Conservation (phyloP, 2,113 vertebrate species). For the Puffinus mauretanicus region DNA sequence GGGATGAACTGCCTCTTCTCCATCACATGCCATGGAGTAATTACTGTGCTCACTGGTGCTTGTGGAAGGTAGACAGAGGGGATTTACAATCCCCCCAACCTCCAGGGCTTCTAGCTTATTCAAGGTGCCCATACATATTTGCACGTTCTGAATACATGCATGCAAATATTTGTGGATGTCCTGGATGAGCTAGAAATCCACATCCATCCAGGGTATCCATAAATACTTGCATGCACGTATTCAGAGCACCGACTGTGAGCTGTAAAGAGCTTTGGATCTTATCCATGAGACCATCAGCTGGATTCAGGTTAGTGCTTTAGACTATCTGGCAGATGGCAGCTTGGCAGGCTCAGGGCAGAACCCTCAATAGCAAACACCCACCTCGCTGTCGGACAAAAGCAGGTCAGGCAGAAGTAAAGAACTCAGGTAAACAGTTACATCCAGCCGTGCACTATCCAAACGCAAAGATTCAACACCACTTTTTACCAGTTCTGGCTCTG, state of each 20-base stretch:
- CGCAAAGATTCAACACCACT: background rate
- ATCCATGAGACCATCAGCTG: background rate
- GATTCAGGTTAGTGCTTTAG: background rate
- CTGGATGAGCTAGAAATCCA: background rate
- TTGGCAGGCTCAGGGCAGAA: background rate
- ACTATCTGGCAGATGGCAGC: background rate
- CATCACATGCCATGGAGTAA: rapidly evolving
- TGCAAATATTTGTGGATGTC: background rate
- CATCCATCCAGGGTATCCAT: background rate
- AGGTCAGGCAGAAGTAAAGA: background rate
- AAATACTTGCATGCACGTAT: background rate
- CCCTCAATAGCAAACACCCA: background rate
- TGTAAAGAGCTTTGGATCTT: constrained; percentile 28
- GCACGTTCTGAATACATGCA: background rate
- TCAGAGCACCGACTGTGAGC: background rate
- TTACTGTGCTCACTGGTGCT: background rate
- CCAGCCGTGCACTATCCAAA: background rate
- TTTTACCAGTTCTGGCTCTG: background rate
- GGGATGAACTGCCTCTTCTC: background rate
- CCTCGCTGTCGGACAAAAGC: background rate
- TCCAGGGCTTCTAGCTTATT: background rate
- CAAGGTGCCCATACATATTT: background rate
- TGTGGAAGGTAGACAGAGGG: background rate
- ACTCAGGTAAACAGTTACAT: rapidly evolving
- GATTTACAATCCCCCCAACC: background rate